Percentiles rank a stretch among this genome's conserved stretches.
Conservation (phyloP, 1,140 invertebrate genomes). For the Bursaphelenchus mucronatus region DNA sequence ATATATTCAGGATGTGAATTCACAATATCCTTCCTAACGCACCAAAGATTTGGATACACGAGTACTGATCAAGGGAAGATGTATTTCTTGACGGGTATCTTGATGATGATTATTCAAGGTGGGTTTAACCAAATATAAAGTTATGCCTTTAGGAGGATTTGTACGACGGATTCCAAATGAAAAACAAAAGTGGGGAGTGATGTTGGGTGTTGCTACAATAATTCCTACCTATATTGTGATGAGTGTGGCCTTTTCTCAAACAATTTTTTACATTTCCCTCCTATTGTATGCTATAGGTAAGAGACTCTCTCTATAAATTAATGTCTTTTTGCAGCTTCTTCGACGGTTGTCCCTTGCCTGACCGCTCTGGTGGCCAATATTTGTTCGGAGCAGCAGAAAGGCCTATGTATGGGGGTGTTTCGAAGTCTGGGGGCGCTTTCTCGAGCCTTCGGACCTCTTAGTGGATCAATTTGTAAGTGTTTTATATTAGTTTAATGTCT, state of each 20-base stretch:
- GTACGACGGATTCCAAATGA: slow-evolving; percentile 75
- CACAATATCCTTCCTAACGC: slow-evolving; percentile 91
- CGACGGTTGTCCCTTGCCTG: slow-evolving; percentile 86
- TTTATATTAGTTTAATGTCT: not conserved
- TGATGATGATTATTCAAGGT: slow-evolving; percentile 88
- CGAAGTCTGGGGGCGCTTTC: slow-evolving; percentile 30
- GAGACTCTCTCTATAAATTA: slow-evolving; percentile 51
- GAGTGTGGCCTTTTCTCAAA: slow-evolving; percentile 68
- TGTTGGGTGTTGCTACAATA: slow-evolving; percentile 76
- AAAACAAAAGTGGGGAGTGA: slow-evolving; percentile 72
- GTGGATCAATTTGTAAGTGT: slow-evolving; percentile 36
- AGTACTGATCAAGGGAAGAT: slow-evolving; percentile 96
- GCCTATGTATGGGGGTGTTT: slow-evolving; percentile 27
- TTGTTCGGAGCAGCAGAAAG: slow-evolving; percentile 71
- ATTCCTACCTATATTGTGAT: slow-evolving; percentile 82
- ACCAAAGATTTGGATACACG: slow-evolving; percentile 82
- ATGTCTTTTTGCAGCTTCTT: slow-evolving; percentile 70
- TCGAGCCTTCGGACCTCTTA: slow-evolving; percentile 67
- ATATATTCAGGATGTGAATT: slow-evolving; percentile 95
- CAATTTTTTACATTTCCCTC: slow-evolving; percentile 74
- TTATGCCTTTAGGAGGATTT: slow-evolving; percentile 67
- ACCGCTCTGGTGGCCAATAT: slow-evolving; percentile 80
- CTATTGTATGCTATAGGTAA: slow-evolving; percentile 83
- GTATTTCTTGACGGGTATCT: slow-evolving; percentile 85
- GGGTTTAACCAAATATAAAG: slow-evolving; percentile 15